Conservation (phyloP, 2,888 invertebrate genomes). For the Holacanthella duospinosa region DNA sequence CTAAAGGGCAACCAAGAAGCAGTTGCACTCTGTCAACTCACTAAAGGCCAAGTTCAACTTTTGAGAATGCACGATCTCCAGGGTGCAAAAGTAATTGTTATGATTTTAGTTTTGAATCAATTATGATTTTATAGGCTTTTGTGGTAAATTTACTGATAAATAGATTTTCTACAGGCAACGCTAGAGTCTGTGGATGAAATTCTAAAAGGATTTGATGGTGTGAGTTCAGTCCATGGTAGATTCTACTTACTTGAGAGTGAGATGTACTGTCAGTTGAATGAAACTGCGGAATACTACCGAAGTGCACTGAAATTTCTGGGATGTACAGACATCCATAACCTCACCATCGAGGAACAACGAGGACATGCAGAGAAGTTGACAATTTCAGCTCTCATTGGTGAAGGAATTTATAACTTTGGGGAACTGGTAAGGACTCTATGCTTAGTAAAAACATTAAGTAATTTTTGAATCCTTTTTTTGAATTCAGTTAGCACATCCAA, state of each 20-base stretch:
- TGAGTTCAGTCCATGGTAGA: constrained; percentile 84
- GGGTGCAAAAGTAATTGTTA: constrained; percentile 55
- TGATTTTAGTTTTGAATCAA: too few species aligned
- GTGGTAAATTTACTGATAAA: too few species aligned
- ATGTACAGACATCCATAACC: constrained; percentile 58
- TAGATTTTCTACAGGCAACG: constrained; percentile 49
- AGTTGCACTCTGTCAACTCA: constrained; percentile 73
- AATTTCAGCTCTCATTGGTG: constrained; percentile 84
- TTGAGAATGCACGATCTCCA: constrained; percentile 67
- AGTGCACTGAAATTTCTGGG: constrained; percentile 76
- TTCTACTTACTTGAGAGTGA: constrained; percentile 88
- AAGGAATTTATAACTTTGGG: constrained; percentile 92
- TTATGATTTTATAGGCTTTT: too few species aligned
- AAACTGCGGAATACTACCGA: constrained; percentile 90
- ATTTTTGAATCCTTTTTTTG: constrained; percentile 22
- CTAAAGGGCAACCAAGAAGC: constrained; percentile 79
- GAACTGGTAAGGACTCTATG: constrained; percentile 56
- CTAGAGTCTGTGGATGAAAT: constrained; percentile 76
- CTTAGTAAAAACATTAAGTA: constrained; percentile 7
- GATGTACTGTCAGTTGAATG: constrained; percentile 76
- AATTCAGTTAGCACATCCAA: constrained; percentile 81
- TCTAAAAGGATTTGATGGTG: constrained; percentile 79
- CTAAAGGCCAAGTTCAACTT: constrained; percentile 68
- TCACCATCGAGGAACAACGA: constrained; percentile 55
- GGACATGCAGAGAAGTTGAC: constrained; percentile 83